Conservation (phyloP, 2,113 vertebrate genomes). For the Rattus rattus region DNA sequence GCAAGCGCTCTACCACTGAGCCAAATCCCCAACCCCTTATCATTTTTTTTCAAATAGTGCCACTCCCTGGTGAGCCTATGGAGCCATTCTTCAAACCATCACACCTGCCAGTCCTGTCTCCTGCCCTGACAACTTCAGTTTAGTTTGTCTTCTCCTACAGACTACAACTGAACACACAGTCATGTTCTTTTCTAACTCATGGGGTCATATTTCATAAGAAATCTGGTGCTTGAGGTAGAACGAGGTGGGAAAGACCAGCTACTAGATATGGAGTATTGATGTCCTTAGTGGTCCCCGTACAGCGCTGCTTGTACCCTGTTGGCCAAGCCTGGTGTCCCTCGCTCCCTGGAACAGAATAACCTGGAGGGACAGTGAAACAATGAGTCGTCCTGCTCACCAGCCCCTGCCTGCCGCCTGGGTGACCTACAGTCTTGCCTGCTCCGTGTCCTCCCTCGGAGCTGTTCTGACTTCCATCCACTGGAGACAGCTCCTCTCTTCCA, state of each 20-base stretch:
- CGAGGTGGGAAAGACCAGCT: not conserved
- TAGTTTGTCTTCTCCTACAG: not conserved
- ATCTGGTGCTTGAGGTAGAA: not conserved
- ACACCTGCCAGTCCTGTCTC: not conserved
- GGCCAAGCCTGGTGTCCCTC: not conserved
- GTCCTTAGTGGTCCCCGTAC: not conserved
- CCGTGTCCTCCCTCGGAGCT: no score
- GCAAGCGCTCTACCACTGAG: no score
- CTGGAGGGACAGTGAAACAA: not conserved
- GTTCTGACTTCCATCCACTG: not conserved
- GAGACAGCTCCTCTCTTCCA: not conserved
- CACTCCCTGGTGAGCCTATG: not conserved
- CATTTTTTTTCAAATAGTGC: not conserved
- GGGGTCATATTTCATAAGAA: slow-evolving; percentile 38
- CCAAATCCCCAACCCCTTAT: no score
- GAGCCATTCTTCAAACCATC: not conserved
- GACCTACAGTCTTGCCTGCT: not conserved
- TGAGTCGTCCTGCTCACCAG: not conserved
- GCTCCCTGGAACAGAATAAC: not conserved
- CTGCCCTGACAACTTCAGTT: not conserved
- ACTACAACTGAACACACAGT: not conserved
- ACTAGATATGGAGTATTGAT: not conserved
- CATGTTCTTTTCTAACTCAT: not conserved
- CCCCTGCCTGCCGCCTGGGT: no score
- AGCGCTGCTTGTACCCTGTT: not conserved